Conservation (phyloP, 2,113 vertebrate species). For the Eulemur macaco region DNA sequence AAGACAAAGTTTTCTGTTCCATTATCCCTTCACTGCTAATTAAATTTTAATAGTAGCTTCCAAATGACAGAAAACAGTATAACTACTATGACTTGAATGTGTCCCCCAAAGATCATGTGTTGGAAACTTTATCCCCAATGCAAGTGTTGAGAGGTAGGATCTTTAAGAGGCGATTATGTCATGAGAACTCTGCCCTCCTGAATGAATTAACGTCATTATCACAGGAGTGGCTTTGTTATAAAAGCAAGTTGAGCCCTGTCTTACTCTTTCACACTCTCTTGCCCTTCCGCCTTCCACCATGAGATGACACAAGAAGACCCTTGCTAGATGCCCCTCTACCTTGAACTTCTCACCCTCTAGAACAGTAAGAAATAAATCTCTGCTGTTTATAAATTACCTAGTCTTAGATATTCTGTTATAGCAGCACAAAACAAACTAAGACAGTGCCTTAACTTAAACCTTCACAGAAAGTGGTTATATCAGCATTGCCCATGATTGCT, state of each 20-base stretch:
- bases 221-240: not conserved
- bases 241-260: not conserved
- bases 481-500: not conserved
- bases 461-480: not conserved
- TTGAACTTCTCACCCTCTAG: not conserved
- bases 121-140: not conserved
- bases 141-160: not conserved
- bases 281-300: not conserved
- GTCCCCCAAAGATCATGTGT: not conserved
- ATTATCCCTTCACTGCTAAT: not conserved
- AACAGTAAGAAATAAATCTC: not conserved
- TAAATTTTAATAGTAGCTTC: not conserved
- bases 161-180: not conserved
- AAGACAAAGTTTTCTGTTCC: not conserved
- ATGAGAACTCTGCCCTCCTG: not conserved
- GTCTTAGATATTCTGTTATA: not conserved
- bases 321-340: not conserved
- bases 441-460: not conserved
- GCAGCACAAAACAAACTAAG: not conserved
- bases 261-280: not conserved
- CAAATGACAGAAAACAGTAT: not conserved
- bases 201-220: not conserved
- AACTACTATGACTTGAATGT: not conserved
- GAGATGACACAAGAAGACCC: not conserved
- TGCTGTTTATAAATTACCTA: not conserved